Evolutionary conservation across 2,888 invertebrate genomes (phyloP), one percentile per base, ranked within the genome.

Genomic region (Synergus laeviventris): DNA sequence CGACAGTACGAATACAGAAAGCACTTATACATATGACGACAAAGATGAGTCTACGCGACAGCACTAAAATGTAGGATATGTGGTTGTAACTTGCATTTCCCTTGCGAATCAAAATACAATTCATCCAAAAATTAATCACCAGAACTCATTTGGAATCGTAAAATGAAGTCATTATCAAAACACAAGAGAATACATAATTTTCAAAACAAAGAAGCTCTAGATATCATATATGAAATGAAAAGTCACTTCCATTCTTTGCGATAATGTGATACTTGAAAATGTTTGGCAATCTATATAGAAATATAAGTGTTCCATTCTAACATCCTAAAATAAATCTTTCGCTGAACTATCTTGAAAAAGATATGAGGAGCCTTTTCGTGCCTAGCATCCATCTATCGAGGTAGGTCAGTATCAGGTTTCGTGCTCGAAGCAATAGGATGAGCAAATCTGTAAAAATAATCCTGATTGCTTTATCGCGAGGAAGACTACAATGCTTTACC

Each of bases 401-500:
- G 42, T 64, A 64, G 64, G 64, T 64, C 42, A 64, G 64, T 42
- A 16, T 42, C 64, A 39, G 62, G 9, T 64, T 21, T 66, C 70
- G 70, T 70, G 70, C 24, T 66, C 8, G 66, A 70, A 70, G 70
- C 70, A 70, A 70, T 70, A 70, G 70, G 31, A 70, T 49, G 70
- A 70, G 45, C 49, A 24, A 70, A 70, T 31, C 70, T 70, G 70
- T 36, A 70, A 70, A 49, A 70, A 70, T n/a, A 70, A 70, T 70
- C 70, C 70, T 70, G 70, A 70, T 70, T 70, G 70, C 70, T 70
- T 49, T 70, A 70, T 70, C 70, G 70, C 70, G 70, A 70, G 70
- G n/a, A 70, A 70, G n/a, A 49, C 70, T 70, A 49, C 70, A 70
- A 70, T 70, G 70, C 31, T 49, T 70, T 70, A 49, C 66, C 49